phyloP scores from a whole-genome alignment of 2,797 vertebrate genomes.

The Rhinichthys osculus region DNA sequence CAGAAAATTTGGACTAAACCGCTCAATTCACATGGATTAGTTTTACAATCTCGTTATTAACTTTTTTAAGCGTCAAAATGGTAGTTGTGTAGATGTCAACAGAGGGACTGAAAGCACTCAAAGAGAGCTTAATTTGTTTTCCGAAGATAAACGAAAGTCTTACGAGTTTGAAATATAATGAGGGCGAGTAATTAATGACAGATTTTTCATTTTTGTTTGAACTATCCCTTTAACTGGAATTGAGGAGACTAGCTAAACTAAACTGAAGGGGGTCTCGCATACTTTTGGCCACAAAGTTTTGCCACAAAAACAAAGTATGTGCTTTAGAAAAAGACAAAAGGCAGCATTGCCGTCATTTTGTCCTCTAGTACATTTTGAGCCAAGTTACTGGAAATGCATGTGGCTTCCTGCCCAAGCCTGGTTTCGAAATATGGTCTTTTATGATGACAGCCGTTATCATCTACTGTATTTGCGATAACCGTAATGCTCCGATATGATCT shows the following conservation, averaged over 20 bases:
- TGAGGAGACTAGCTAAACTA: not conserved
- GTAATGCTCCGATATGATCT: not conserved
- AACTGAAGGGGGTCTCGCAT: not conserved
- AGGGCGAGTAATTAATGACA: too few relatives aligned
- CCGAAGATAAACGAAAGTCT: too few relatives aligned
- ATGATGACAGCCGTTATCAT: not conserved
- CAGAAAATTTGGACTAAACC: too few relatives aligned
- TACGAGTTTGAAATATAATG: too few relatives aligned
- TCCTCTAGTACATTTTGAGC: not conserved
- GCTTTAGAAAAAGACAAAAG: not conserved
- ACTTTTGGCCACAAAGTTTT: not conserved
- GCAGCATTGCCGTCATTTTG: not conserved
- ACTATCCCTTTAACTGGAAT: not conserved
- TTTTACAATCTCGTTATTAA: too few relatives aligned
- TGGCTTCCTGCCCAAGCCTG: not conserved
- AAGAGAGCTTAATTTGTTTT: too few relatives aligned
- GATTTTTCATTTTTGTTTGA: too few relatives aligned
- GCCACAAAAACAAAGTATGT: not conserved
- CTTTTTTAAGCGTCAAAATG: too few relatives aligned
- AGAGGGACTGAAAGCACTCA: too few relatives aligned
- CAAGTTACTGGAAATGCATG: not conserved
- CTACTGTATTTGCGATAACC: not conserved
- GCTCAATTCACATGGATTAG: too few relatives aligned
- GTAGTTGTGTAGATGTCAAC: too few relatives aligned
- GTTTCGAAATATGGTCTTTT: slow-evolving; percentile 3